Conservation (phyloP, 35 echinoderm and acorn worm genomes). For the Apostichopus californicus region DNA sequence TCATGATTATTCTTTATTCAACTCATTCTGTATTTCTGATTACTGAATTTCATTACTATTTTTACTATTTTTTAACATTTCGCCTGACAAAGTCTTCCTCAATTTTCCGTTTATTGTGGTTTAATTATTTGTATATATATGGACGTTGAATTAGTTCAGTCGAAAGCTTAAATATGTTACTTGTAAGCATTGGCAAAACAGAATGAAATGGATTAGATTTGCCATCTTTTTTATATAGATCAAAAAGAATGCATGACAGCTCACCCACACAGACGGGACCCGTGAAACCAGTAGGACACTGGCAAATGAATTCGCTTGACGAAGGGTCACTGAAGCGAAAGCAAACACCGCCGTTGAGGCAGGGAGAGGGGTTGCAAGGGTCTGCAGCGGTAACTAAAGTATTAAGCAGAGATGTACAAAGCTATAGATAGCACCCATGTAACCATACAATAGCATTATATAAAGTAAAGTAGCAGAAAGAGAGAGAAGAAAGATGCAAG, state of each 20-base stretch:
- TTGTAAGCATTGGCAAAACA: not conserved
- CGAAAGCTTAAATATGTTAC: not conserved
- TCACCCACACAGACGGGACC: constrained; percentile 14
- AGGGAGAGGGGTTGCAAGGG: constrained; percentile 21
- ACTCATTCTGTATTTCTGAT: too few relatives aligned
- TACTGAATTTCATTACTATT: too few relatives aligned
- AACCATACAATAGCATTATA: not conserved
- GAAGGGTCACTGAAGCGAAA: not conserved
- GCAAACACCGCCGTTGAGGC: constrained; percentile 22
- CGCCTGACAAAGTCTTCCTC: too few relatives aligned
- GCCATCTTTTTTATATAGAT: not conserved
- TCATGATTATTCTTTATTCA: too few relatives aligned
- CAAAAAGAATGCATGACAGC: not conserved
- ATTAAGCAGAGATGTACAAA: not conserved
- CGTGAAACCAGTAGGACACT: constrained; percentile 1
- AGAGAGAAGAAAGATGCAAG: not conserved
- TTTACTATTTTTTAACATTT: too few relatives aligned
- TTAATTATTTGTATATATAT: too few relatives aligned
- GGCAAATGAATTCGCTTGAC: constrained; percentile 11
- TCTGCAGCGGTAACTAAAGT: not conserved
- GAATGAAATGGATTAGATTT: not conserved
- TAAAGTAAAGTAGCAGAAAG: not conserved
- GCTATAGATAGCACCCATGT: not conserved
- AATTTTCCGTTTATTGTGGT: too few relatives aligned
- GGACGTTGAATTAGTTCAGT: too few relatives aligned